Evolutionary conservation across 2,113 vertebrate genomes (phyloP).

Genomic region (Aphyosemion australe): DNA sequence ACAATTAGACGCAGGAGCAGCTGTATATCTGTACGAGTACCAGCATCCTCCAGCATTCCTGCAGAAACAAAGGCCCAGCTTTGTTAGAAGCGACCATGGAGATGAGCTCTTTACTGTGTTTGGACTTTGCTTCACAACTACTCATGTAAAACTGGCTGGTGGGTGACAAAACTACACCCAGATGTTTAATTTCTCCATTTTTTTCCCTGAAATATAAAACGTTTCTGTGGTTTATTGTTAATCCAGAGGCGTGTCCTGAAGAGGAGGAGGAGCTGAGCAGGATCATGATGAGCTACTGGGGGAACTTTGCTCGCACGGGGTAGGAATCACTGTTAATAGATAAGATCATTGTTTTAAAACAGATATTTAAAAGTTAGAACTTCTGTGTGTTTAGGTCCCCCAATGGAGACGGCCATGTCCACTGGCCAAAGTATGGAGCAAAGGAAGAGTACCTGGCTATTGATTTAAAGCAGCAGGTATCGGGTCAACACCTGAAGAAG

Average conservation of each 20-base stretch:
- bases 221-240: not conserved
- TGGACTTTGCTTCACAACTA: conserved; percentile 81
- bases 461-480: conserved; percentile 52
- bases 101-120: conserved; percentile 85
- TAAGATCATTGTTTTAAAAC: not conserved
- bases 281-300: conserved; percentile 81
- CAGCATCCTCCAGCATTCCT: conserved; percentile 70
- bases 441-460: conserved; percentile 66
- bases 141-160: conserved; percentile 58
- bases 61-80: conserved; percentile 72
- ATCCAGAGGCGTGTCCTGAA: conserved; percentile 60
- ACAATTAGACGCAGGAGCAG: conserved; percentile 67
- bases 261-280: conserved; percentile 68
- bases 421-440: conserved; percentile 74
- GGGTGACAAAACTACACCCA: not conserved
- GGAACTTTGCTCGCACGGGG: conserved; percentile 81
- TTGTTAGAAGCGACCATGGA: conserved; percentile 84
- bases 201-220: not conserved
- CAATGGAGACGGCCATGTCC: conserved; percentile 65
- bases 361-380: not conserved
- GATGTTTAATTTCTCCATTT: not conserved
- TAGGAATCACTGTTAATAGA: conserved; percentile 41
- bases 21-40: conserved; percentile 90
- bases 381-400: conserved; percentile 62
- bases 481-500: conserved; percentile 58